Conservation (phyloP, 2,888 invertebrate species). For the Myopa tessellatipennis region DNA sequence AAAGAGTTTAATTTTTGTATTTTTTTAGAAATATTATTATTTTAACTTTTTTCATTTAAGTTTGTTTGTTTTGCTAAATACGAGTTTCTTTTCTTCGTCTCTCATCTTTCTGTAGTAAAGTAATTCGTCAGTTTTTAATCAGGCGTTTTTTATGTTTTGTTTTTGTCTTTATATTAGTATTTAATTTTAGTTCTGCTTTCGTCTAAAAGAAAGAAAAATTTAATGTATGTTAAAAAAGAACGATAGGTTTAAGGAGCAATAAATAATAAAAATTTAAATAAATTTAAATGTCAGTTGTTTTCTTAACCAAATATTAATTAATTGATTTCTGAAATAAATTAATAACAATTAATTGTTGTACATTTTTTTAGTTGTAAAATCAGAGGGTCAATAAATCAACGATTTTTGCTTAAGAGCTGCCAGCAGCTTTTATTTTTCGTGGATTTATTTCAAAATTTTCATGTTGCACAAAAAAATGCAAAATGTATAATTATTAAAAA, state of each 20-base stretch:
- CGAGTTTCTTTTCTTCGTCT: constrained; percentile 37
- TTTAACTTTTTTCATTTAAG: constrained; percentile 23
- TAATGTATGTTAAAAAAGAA: background rate
- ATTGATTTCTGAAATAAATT: background rate
- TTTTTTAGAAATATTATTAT: no score
- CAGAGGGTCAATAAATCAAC: background rate
- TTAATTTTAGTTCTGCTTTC: background rate
- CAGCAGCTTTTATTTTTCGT: constrained; percentile 32
- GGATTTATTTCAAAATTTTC: background rate
- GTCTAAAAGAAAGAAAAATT: constrained; percentile 3
- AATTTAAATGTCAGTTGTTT: background rate
- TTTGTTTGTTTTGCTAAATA: constrained; percentile 17
- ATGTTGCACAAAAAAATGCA: background rate
- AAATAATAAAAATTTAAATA: background rate
- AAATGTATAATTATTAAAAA: background rate
- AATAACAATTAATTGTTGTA: background rate
- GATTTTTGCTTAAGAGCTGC: constrained; percentile 32
- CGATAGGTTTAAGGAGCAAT: no score
- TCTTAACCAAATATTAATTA: background rate
- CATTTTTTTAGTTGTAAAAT: no score
- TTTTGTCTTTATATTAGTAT: background rate
- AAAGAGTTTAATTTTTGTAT: background rate
- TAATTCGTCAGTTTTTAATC: constrained; percentile 49
- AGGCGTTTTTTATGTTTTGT: background rate
- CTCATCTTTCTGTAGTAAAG: constrained; percentile 49